Percentiles rank a stretch among this genome's conserved stretches.
These are phyloP conservation scores for Chymomyza fuscimana DNA, from an alignment of 2,888 invertebrate species.

Conservation along the genomic window DNA sequence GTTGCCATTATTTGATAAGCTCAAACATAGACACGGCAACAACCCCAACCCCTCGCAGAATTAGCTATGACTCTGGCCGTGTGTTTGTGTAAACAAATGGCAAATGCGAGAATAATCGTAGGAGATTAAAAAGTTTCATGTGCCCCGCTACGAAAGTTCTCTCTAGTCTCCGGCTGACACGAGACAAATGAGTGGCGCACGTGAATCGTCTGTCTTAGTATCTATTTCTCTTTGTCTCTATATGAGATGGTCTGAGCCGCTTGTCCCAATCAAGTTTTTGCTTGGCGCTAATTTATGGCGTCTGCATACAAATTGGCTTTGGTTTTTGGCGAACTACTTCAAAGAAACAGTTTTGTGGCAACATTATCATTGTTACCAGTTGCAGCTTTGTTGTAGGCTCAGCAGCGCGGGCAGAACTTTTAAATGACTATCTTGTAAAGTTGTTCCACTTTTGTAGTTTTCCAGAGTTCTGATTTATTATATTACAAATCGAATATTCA, in stretches of 20 bases:
- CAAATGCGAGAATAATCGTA: conserved; percentile 79
- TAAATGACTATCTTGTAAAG: no score
- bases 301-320: conserved; percentile 65
- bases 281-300: conserved; percentile 65
- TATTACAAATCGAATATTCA: no score
- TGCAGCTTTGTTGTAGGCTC: no score
- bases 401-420: no score
- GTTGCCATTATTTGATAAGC: conserved; percentile 76
- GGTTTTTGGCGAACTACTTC: conserved; percentile 12
- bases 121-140: conserved; percentile 77
- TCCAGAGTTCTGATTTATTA: no score
- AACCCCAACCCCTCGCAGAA: conserved; percentile 12
- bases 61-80: conserved; percentile 21
- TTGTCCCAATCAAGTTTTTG: conserved; percentile 36
- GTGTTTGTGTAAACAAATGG: conserved; percentile 74
- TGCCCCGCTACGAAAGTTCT: conserved; percentile 39
- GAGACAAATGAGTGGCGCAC: conserved; percentile 70
- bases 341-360: neutral
- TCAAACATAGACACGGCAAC: conserved; percentile 63
- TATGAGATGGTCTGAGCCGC: neutral
- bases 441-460: no score
- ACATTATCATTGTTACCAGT: neutral
- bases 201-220: conserved; percentile 50
- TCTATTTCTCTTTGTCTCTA: neutral
- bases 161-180: conserved; percentile 37